These are phyloP conservation scores for Lasiurus borealis DNA, from an alignment of 2,113 vertebrate species.

Conservation along the genomic window DNA sequence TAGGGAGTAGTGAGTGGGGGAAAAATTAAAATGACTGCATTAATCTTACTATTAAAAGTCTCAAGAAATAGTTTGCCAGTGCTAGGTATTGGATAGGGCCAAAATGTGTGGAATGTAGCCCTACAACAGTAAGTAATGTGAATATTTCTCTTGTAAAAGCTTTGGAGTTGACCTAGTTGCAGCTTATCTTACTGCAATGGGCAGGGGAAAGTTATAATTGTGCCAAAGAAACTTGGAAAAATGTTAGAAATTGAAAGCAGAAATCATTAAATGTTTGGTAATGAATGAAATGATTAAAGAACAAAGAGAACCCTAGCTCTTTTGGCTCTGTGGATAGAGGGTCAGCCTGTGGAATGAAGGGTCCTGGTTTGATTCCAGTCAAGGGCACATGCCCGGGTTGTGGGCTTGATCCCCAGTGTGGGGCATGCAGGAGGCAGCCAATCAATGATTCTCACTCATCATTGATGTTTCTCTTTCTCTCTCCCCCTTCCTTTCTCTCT, in stretches of 20 bases:
- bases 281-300: background rate
- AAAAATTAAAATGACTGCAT: background rate
- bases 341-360: no score
- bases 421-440: no score
- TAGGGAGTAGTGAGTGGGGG: fast-evolving
- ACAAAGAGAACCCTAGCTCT: no score
- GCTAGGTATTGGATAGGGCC: background rate
- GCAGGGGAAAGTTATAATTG: background rate
- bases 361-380: no score
- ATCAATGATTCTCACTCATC: no score
- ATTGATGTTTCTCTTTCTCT: no score
- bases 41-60: background rate
- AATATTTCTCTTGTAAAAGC: background rate
- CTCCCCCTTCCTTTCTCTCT: no score
- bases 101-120: background rate
- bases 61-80: background rate
- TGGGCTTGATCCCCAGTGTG: no score
- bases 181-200: background rate
- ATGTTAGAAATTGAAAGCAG: background rate
- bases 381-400: no score
- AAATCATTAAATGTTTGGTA: background rate
- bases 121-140: background rate
- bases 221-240: background rate
- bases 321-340: no score
- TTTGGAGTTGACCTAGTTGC: background rate